These are phyloP conservation scores for Unio delphinus DNA, from an alignment of 2,888 invertebrate species.

Conservation along the genomic window DNA sequence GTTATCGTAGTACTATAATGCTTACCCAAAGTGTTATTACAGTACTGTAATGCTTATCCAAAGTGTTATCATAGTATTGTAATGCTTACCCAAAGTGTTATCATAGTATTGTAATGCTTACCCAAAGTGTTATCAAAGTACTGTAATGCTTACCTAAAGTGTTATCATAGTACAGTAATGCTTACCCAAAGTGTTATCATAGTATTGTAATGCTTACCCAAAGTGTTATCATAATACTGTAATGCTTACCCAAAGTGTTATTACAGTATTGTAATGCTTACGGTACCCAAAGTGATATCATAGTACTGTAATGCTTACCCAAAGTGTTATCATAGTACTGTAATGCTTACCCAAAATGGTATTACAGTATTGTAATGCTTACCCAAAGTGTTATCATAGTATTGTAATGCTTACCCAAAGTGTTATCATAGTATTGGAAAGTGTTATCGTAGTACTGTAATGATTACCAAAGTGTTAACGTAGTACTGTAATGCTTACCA, in stretches of 20 bases:
- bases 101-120: conserved; percentile 82
- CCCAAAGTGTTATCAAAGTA: conserved; percentile 92
- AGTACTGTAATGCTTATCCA: conserved; percentile 77
- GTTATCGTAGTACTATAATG: conserved; percentile 84
- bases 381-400: conserved; percentile 90
- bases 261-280: conserved; percentile 82
- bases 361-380: conserved; percentile 81
- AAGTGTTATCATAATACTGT: conserved; percentile 91
- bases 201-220: conserved; percentile 77
- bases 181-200: conserved; percentile 87
- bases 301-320: conserved; percentile 78
- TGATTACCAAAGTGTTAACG: conserved; percentile 84
- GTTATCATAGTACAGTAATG: conserved; percentile 84
- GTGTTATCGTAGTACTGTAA: conserved; percentile 85
- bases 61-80: conserved; percentile 91
- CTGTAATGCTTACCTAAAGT: conserved; percentile 77
- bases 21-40: conserved; percentile 86
- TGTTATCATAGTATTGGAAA: conserved; percentile 91
- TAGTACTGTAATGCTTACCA: conserved; percentile 78
- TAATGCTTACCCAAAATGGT: conserved; percentile 79
- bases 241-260: conserved; percentile 80
- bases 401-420: conserved; percentile 78
- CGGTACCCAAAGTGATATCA: conserved; percentile 89
- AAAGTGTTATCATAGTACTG: conserved; percentile 91
- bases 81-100: conserved; percentile 80